These are phyloP conservation scores for Galerucella nymphaeae DNA, from an alignment of 2,888 invertebrate species.

Conservation along the genomic window DNA sequence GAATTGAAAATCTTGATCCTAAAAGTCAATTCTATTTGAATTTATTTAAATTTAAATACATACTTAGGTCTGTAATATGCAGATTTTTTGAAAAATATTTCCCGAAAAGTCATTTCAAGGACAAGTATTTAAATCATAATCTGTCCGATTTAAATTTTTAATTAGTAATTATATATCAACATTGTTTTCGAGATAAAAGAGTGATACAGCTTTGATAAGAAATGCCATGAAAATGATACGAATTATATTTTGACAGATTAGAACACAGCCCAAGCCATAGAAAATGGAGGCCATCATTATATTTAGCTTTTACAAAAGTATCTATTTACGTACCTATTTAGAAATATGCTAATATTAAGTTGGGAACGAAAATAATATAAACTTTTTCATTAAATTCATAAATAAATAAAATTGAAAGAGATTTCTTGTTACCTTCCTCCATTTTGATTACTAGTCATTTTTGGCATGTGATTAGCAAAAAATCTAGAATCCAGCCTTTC, in stretches of 20 bases:
- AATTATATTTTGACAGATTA: conserved; percentile 37
- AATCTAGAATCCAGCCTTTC: conserved; percentile 47
- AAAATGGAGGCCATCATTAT: conserved; percentile 48
- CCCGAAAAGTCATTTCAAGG: conserved; percentile 26
- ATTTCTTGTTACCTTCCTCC: conserved; percentile 53
- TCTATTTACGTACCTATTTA: conserved; percentile 45
- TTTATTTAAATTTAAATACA: conserved; percentile 14
- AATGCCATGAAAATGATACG: conserved; percentile 19
- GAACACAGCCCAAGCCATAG: conserved; percentile 52
- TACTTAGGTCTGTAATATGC: conserved; percentile 33
- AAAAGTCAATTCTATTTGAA: conserved; percentile 8
- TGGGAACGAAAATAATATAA: conserved; percentile 50
- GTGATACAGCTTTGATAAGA: conserved; percentile 25
- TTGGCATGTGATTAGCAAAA: conserved; percentile 53
- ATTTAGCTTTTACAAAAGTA: conserved; percentile 41
- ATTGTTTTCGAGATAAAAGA: conserved; percentile 27
- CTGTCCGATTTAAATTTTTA: conserved; percentile 13
- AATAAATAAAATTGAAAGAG: conserved; percentile 44
- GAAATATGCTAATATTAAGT: conserved; percentile 61
- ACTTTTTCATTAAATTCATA: conserved; percentile 39
- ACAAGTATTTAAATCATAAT: conserved; percentile 7
- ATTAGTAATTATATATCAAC: conserved; percentile 15
- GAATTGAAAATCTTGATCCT: conserved; percentile 28
- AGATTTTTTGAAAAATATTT: conserved; percentile 13
- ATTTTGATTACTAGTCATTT: conserved; percentile 50